Evolutionary conservation across 2,113 vertebrate species (phyloP).

Genomic region (Callaeas wilsoni): DNA sequence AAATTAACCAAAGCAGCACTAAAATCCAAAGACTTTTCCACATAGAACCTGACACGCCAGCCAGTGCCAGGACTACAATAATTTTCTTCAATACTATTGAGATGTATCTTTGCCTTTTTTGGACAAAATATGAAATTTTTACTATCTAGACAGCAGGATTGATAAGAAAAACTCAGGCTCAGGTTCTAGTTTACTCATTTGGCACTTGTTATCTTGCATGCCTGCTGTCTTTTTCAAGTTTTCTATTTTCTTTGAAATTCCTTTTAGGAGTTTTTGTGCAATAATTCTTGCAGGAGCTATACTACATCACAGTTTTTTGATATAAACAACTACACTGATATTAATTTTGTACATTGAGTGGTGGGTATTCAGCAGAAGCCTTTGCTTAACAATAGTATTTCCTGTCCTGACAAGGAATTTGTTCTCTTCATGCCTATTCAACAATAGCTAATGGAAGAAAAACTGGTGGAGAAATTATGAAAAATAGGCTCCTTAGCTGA

Average conservation of each 20-base stretch:
- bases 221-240: neutral
- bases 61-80: neutral
- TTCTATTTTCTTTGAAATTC: neutral
- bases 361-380: neutral
- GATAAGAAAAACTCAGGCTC: neutral
- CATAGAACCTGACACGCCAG: neutral
- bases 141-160: neutral
- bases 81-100: neutral
- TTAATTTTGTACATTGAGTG: neutral
- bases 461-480: neutral
- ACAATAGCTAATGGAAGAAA: neutral
- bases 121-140: neutral
- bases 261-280: neutral
- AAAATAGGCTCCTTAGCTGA: neutral
- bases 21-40: neutral
- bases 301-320: neutral
- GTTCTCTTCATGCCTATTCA: neutral
- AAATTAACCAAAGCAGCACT: neutral
- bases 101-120: neutral
- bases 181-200: neutral
- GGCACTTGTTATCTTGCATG: neutral
- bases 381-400: neutral
- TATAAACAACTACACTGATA: neutral
- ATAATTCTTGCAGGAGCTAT: neutral
- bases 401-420: neutral